These are phyloP conservation scores for Phallusia fumigata DNA, from an alignment of 23 tunicate genomes.

Conservation along the genomic window DNA sequence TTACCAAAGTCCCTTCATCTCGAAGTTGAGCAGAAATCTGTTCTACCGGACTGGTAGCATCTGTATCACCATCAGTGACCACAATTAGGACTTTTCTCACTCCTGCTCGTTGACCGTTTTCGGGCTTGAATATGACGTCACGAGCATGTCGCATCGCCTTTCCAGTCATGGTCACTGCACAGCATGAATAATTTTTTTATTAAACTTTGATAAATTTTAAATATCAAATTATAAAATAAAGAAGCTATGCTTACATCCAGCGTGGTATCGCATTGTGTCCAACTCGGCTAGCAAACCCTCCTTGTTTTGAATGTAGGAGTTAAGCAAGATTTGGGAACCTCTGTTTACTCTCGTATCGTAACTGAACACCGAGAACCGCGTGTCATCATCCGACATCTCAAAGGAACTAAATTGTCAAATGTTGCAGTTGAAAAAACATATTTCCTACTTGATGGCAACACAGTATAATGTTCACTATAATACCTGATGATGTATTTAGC, in stretches of 20 bases:
- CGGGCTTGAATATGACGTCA: conserved; percentile 1
- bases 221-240: not conserved
- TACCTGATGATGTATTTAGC: conserved; percentile 1
- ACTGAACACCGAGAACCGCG: conserved; percentile 1
- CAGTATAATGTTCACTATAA: no score
- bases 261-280: not conserved
- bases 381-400: not conserved
- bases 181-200: not conserved
- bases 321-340: not conserved
- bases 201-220: not conserved
- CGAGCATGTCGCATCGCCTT: not conserved
- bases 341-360: not conserved
- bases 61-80: conserved; percentile 2
- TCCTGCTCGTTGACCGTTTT: not conserved
- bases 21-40: not conserved
- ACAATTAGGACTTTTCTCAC: not conserved
- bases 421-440: no score
- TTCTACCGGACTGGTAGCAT: conserved; percentile 1
- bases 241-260: not conserved
- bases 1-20: not conserved
- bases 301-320: not conserved
- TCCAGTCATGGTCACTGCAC: conserved; percentile 1
- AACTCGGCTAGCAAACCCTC: not conserved
- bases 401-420: not conserved
- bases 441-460: no score